A percentile compares a stretch with the other conserved stretches of the same genome.
These are phyloP conservation scores for Pitangus sulphuratus DNA, from an alignment of 2,797 vertebrate species.

Conservation along the genomic window DNA sequence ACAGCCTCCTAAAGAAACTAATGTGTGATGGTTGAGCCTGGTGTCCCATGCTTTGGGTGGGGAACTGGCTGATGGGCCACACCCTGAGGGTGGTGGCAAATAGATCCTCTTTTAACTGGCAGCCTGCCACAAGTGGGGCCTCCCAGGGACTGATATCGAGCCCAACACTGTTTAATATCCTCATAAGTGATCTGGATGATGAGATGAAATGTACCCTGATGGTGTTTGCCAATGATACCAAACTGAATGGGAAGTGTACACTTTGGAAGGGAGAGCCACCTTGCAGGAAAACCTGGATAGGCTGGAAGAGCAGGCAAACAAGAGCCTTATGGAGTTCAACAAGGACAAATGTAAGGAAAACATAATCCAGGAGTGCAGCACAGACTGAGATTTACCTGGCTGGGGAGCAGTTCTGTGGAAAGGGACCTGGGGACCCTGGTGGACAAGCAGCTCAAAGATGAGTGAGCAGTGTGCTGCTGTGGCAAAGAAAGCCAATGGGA, in stretches of 20 bases:
- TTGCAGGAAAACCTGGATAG: neutral
- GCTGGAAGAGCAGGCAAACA: neutral
- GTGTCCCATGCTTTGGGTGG: neutral
- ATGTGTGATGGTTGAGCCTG: neutral
- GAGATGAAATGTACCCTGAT: neutral
- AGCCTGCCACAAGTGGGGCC: neutral
- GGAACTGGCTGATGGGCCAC: neutral
- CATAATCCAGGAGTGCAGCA: neutral
- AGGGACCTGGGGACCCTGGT: neutral
- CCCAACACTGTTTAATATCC: neutral
- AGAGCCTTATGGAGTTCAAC: neutral
- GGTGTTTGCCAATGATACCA: neutral
- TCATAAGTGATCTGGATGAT: neutral
- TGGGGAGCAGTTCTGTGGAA: neutral
- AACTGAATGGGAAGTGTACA: neutral
- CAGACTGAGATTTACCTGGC: neutral
- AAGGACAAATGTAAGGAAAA: neutral
- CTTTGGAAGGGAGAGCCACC: too few species aligned
- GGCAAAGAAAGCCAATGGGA: neutral
- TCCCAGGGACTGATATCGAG: neutral
- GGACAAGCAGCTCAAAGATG: neutral
- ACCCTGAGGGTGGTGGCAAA: neutral
- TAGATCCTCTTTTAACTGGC: neutral
- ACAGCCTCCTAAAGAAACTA: neutral
- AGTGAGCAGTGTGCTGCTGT: neutral